A percentile compares a stretch with the other conserved stretches of the same genome.
Conservation (phyloP, 2,888 invertebrate genomes). For the Ommatoiulus sabulosus region DNA sequence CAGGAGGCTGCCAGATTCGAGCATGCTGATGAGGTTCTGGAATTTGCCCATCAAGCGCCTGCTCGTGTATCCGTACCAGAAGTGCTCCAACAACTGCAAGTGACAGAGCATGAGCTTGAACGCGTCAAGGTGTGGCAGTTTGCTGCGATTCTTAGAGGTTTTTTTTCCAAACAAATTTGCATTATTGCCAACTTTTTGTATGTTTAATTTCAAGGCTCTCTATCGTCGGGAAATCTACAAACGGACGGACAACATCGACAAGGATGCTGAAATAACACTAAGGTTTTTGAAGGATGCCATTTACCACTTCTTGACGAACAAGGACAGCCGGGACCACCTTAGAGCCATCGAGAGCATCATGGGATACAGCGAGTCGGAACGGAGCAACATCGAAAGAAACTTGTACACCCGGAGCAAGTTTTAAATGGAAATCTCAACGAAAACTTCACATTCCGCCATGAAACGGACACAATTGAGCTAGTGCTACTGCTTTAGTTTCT, state of each 20-base stretch:
- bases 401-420: slow-evolving; percentile 23
- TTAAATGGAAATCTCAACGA: no score
- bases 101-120: slow-evolving; percentile 87
- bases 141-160: neutral
- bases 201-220: slow-evolving; percentile 59
- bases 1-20: slow-evolving; percentile 82
- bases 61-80: slow-evolving; percentile 75
- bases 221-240: slow-evolving; percentile 61
- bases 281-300: slow-evolving; percentile 93
- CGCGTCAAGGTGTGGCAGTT: slow-evolving; percentile 79
- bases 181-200: neutral
- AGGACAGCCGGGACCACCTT: slow-evolving; percentile 88
- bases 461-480: no score
- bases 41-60: slow-evolving; percentile 60
- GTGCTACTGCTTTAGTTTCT: no score
- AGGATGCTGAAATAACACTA: slow-evolving; percentile 89
- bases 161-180: neutral
- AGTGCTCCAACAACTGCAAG: slow-evolving; percentile 83
- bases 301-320: slow-evolving; percentile 91
- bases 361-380: slow-evolving; percentile 85
- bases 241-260: slow-evolving; percentile 62
- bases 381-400: slow-evolving; percentile 77
- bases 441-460: no score
- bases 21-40: slow-evolving; percentile 75
- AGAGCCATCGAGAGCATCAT: slow-evolving; percentile 92